Evolutionary conservation across 1,140 invertebrate species (phyloP), one percentile per base, ranked within the genome.

Genomic region (Leguminivora glycinivorella): DNA sequence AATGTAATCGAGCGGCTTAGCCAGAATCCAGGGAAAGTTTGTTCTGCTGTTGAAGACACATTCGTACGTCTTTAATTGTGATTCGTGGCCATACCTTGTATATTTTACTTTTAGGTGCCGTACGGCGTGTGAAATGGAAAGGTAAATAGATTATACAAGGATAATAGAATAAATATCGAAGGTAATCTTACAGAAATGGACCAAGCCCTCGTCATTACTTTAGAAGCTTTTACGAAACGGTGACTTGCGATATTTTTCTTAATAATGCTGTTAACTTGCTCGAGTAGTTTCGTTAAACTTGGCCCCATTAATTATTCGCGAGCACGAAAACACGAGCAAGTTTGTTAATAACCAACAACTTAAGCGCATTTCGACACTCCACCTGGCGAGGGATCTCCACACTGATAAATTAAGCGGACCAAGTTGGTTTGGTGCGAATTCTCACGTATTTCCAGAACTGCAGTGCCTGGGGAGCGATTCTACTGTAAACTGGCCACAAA

Each of bases 291-390:
- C 71, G 75, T 75, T 70, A 72, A 76, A 75, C 72, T 72, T 38
- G 31, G 24, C 73, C 19, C 60, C 70, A 80, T 77, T 82, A 79
- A 82, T 80, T 77, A 74, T 74, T 60, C 67, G 60, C 47, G 70
- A 70, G 63, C 70, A 75, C 31, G 58, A 76, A 72, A 79, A 77
- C 73, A 74, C 69, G 58, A 75, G 72, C 69, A 78, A 76, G 72
- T 80, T 80, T 72, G 74, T 75, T 78, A 81, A 71, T 71, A 71
- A 71, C 58, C 10, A 63, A 63, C 58, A 63, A 63, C n/a, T 63
- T 63, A 63, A 63, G 58, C 58, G 22, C 38, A 43, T 68, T 43
- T 68, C 66, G 19, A 68, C 34, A 26, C 34, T 68, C 38, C 34
- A 40, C 34, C 66, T 68, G 34, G 17, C 26, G 26, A 26, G 58